phyloP scores from a whole-genome alignment of 2,797 vertebrate species.

The Otolemur crassicaudatus region DNA sequence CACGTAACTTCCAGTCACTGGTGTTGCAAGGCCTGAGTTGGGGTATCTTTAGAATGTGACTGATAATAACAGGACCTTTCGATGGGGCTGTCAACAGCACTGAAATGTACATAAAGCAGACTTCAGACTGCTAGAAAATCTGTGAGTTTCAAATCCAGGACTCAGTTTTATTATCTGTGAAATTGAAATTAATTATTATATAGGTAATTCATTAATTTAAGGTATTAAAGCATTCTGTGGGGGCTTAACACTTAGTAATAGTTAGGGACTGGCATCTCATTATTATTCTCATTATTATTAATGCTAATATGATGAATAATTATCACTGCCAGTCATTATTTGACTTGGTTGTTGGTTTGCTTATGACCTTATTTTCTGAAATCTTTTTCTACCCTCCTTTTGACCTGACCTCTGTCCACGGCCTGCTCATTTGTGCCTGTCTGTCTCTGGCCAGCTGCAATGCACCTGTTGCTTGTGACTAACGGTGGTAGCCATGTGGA shows the following conservation, averaged over 20 bases:
- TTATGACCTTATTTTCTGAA: slow-evolving; percentile 31
- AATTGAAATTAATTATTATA: background rate
- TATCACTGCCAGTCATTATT: background rate
- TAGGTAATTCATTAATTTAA: background rate
- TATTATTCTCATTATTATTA: background rate
- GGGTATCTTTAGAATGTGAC: background rate
- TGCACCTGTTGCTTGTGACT: slow-evolving; percentile 64
- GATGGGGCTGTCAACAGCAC: background rate
- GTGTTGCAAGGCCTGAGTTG: background rate
- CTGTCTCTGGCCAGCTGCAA: slow-evolving; percentile 55
- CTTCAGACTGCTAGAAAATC: background rate
- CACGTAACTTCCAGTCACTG: background rate
- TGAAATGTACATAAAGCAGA: background rate
- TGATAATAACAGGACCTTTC: background rate
- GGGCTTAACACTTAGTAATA: background rate
- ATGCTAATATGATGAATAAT: background rate
- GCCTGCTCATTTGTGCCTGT: background rate
- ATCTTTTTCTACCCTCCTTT: background rate
- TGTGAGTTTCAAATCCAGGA: slow-evolving; percentile 8
- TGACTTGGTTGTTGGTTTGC: slow-evolving; percentile 21
- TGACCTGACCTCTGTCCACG: background rate
- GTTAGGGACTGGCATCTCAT: background rate
- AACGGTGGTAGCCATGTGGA: background rate
- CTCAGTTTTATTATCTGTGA: background rate
- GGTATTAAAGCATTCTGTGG: background rate